Evolutionary conservation across 2,113 vertebrate genomes (phyloP).

Genomic region (Spizaetus ornatus): DNA sequence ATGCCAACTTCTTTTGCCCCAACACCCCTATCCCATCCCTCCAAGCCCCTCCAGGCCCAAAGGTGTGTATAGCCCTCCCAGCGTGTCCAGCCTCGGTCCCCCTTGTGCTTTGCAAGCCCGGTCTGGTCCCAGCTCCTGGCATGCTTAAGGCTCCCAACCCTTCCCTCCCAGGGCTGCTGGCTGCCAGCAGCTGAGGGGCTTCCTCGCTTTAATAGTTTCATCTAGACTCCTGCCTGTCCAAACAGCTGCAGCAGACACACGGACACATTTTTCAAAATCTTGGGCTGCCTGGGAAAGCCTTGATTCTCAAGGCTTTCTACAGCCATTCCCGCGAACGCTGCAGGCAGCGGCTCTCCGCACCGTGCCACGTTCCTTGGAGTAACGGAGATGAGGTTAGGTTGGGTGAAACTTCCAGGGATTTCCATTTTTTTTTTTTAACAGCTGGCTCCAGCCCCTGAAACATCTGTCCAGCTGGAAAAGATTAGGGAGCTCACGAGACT

Average conservation of each 20-base stretch:
- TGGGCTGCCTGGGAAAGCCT: constrained; percentile 5
- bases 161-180: background rate
- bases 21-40: background rate
- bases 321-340: background rate
- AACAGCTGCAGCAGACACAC: background rate
- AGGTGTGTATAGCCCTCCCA: background rate
- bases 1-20: background rate
- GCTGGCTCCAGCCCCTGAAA: background rate
- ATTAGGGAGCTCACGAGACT: background rate
- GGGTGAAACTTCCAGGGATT: constrained; percentile 47
- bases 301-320: background rate
- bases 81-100: background rate
- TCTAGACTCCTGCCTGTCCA: background rate
- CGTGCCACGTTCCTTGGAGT: accelerated
- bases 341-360: background rate
- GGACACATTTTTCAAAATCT: background rate
- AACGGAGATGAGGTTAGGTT: background rate
- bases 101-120: background rate
- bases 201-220: background rate
- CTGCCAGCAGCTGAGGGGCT: background rate
- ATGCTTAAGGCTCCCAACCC: background rate
- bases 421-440: background rate
- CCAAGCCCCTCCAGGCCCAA: background rate
- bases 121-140: accelerated
- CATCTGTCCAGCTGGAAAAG: constrained; percentile 10